phyloP scores from a whole-genome alignment of 2,797 vertebrate species.

The Chanos chanos region DNA sequence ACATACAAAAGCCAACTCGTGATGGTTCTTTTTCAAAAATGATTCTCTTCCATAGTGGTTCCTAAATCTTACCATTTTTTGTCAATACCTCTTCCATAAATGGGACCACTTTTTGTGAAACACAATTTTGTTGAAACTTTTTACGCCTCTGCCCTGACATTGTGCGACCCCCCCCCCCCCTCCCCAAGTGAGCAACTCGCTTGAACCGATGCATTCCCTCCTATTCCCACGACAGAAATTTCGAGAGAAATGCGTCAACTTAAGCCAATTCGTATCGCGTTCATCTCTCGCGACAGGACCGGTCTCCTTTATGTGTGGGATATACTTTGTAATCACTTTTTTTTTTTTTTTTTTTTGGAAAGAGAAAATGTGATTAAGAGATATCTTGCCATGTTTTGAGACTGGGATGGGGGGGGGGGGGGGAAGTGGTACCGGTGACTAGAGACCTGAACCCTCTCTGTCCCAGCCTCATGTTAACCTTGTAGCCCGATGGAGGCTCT shows the following conservation, averaged over 20 bases:
- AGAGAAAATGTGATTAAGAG: constrained; percentile 17
- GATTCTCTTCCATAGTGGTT: constrained; percentile 17
- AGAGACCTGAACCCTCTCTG: constrained; percentile 1
- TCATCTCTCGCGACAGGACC: neutral
- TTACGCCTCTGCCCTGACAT: neutral
- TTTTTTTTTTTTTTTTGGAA: too few species aligned
- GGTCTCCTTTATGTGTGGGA: constrained; percentile 19
- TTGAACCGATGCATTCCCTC: constrained; percentile 2
- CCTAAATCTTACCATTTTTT: constrained; percentile 9
- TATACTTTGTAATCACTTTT: constrained; percentile 35
- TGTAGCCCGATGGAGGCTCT: constrained; percentile 36
- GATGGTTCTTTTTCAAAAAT: too few species aligned
- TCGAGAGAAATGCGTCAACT: neutral
- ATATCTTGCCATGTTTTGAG: constrained; percentile 35
- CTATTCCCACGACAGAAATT: neutral
- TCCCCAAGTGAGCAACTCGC: neutral
- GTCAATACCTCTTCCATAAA: constrained; percentile 33
- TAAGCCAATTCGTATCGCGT: constrained; percentile 8
- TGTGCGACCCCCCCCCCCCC: neutral
- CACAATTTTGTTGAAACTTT: constrained; percentile 13
- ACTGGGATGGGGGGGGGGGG: constrained; percentile 16
- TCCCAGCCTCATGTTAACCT: constrained; percentile 21
- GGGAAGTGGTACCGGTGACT: neutral
- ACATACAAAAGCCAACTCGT: too few species aligned
- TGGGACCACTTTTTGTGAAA: constrained; percentile 29